These are phyloP conservation scores for Philypnodon macrostomus DNA, from an alignment of 2,797 vertebrate genomes.

Conservation along the genomic window DNA sequence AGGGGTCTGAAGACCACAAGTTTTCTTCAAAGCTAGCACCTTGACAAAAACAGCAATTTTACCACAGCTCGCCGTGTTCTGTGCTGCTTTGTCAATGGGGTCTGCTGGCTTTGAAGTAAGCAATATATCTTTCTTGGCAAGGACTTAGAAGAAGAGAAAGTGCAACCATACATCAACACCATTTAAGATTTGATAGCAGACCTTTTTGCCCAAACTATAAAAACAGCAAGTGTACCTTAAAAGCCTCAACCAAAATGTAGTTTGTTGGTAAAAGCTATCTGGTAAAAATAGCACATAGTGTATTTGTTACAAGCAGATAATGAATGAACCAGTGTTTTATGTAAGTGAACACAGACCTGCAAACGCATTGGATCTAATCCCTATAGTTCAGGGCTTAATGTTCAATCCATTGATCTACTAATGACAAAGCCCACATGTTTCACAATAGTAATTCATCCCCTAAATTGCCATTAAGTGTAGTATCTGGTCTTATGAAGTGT, in stretches of 20 bases:
- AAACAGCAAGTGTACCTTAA: not conserved
- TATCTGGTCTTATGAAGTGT: no score
- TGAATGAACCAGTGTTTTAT: no score
- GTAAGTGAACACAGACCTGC: no score
- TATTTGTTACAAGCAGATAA: no score
- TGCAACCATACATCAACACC: slow-evolving; percentile 7
- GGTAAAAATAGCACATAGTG: no score
- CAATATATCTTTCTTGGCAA: slow-evolving; percentile 13
- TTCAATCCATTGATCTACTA: no score
- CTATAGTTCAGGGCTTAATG: no score
- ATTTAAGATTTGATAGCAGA: slow-evolving; percentile 8
- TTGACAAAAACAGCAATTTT: slow-evolving; percentile 11
- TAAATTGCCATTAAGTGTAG: no score
- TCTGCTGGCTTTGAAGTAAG: slow-evolving; percentile 9
- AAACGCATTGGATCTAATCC: no score
- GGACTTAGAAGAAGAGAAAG: slow-evolving; percentile 5
- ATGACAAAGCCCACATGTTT: no score
- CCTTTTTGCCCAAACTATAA: slow-evolving; percentile 4
- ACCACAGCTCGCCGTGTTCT: not conserved
- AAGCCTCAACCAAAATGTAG: not conserved
- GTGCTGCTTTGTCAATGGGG: slow-evolving; percentile 2
- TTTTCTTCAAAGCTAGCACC: slow-evolving; percentile 11
- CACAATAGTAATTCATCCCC: no score
- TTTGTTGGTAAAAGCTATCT: no score
- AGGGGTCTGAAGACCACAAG: slow-evolving; percentile 9